Percentiles rank a stretch among this genome's conserved stretches.
Conservation (phyloP, 1,140 invertebrate species). For the honey bee (Apis mellifera) region DNA sequence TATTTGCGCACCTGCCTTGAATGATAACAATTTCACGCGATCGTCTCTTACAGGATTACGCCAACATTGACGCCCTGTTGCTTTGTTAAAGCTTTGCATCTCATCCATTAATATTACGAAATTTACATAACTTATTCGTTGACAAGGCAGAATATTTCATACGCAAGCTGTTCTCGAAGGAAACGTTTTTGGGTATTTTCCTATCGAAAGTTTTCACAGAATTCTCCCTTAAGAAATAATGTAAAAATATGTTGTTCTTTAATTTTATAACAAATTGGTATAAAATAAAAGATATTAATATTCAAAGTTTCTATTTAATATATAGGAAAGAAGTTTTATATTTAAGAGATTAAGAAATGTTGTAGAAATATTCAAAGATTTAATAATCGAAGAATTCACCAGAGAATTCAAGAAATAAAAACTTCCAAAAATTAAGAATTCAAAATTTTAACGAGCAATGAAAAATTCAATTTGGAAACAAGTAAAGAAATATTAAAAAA, state of each 20-base stretch:
- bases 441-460: not conserved
- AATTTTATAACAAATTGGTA: not conserved
- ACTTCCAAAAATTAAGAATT: not conserved
- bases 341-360: not conserved
- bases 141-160: no score
- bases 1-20: conserved; percentile 16
- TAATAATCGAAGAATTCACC: not conserved
- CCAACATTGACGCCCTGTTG: not conserved
- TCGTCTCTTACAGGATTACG: conserved; percentile 24
- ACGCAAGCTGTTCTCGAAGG: no score
- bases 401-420: not conserved
- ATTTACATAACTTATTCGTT: conserved; percentile 10
- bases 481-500: not conserved
- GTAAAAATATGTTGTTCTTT: not conserved
- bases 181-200: not conserved
- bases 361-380: not conserved
- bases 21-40: conserved; percentile 25
- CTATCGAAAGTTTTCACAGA: not conserved
- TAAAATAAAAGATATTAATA: no score
- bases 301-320: no score
- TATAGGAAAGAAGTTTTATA: not conserved
- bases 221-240: not conserved
- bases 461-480: not conserved
- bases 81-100: conserved; percentile 18
- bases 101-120: conserved; percentile 32